Conservation (phyloP, 2,797 vertebrate species). For the Mastacembelus armatus region DNA sequence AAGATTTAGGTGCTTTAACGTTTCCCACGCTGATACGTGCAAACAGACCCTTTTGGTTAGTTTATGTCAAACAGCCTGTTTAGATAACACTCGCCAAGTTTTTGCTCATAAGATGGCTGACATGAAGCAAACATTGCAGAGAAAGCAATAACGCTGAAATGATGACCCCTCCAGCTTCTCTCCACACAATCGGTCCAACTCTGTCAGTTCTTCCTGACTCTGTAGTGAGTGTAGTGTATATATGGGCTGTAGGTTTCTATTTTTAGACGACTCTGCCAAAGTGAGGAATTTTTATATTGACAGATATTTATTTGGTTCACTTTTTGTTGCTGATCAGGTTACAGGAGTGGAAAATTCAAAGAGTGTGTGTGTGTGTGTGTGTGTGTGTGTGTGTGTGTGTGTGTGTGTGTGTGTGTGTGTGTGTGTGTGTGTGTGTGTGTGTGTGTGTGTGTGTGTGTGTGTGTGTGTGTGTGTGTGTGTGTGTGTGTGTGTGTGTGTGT, state of each 20-base stretch:
- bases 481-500: no score
- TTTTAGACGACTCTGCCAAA: slow-evolving; percentile 12
- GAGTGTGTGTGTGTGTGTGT: not conserved
- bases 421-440: no score
- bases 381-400: no score
- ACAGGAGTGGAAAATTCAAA: slow-evolving; percentile 32
- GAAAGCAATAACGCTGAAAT: slow-evolving; percentile 55
- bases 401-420: no score
- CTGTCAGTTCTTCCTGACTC: slow-evolving; percentile 20
- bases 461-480: no score
- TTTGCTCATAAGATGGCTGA: slow-evolving; percentile 39
- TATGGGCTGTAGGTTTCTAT: not conserved
- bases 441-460: no score
- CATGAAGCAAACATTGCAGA: slow-evolving; percentile 37
- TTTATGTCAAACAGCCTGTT: slow-evolving; percentile 30
- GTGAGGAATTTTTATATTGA: slow-evolving; percentile 8
- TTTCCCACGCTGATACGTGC: slow-evolving; percentile 12
- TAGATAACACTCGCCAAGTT: slow-evolving; percentile 7
- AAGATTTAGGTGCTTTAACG: not conserved
- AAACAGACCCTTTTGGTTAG: no score
- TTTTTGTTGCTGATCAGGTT: slow-evolving; percentile 45
- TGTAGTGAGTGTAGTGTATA: slow-evolving; percentile 12
- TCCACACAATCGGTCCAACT: slow-evolving; percentile 10
- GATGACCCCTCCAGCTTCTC: slow-evolving; percentile 24
- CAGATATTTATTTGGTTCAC: no score